Conservation (phyloP, 2,113 vertebrate genomes). For the Scartelaos histophorus region DNA sequence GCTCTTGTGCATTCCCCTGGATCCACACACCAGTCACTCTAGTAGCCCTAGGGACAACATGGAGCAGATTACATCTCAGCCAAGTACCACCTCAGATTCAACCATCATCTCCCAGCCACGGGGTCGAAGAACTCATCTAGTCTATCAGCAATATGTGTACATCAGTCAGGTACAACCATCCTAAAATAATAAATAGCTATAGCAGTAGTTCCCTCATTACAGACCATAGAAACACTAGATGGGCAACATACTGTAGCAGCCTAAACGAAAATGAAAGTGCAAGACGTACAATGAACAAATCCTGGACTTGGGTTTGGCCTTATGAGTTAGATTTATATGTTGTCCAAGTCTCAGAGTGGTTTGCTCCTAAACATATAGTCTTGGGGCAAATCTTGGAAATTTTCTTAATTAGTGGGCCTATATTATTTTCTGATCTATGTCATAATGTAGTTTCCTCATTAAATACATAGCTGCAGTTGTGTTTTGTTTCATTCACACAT, state of each 20-base stretch:
- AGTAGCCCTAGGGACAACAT: neutral
- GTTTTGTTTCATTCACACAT: too few species aligned
- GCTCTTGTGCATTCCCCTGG: slow-evolving; percentile 78
- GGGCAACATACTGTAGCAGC: neutral
- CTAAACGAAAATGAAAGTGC: neutral
- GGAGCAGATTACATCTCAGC: slow-evolving; percentile 10
- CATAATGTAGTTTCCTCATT: too few species aligned
- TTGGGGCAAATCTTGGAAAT: too few species aligned
- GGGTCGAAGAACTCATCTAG: slow-evolving; percentile 73
- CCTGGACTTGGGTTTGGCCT: too few species aligned
- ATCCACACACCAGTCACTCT: slow-evolving; percentile 8
- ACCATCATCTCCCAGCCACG: slow-evolving; percentile 1
- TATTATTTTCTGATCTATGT: too few species aligned
- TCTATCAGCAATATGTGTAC: slow-evolving; percentile 82
- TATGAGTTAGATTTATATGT: neutral
- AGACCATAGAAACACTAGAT: neutral
- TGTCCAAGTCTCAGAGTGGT: neutral
- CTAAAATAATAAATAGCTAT: neutral
- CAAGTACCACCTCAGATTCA: neutral
- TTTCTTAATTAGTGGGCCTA: too few species aligned
- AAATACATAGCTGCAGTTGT: too few species aligned
- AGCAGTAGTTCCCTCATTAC: neutral
- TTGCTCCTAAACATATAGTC: too few species aligned
- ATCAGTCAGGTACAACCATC: slow-evolving; percentile 70
- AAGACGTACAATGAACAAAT: neutral